Conservation (phyloP, 2,113 vertebrate genomes). For the Salminus brasiliensis region DNA sequence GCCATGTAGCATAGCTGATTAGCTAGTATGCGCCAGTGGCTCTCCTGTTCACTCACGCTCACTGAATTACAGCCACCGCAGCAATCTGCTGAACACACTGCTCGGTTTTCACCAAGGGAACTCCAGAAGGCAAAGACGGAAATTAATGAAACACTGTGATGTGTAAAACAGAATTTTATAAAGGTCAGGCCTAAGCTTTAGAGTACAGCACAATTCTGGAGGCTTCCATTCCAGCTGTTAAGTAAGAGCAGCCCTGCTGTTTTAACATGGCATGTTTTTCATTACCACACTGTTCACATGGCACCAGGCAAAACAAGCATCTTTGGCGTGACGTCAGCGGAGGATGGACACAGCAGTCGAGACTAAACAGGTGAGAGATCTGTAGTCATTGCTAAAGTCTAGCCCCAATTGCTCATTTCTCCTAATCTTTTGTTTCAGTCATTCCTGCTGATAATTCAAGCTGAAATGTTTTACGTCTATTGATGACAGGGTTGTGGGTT, state of each 20-base stretch:
- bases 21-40: background rate
- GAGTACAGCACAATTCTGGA: constrained; percentile 47
- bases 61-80: background rate
- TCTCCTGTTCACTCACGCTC: background rate
- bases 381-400: background rate
- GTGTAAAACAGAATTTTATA: constrained; percentile 53
- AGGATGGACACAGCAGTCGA: background rate
- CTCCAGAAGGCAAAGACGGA: background rate
- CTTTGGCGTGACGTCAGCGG: constrained; percentile 23
- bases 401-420: background rate
- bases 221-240: constrained; percentile 28
- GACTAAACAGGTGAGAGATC: background rate
- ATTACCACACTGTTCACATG: constrained; percentile 37
- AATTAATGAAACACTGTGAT: constrained; percentile 3
- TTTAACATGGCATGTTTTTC: constrained; percentile 45
- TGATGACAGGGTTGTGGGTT: too few relatives aligned
- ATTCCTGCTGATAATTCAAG: too few relatives aligned
- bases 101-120: constrained; percentile 4
- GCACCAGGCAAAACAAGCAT: constrained; percentile 24
- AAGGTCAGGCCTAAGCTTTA: constrained; percentile 56
- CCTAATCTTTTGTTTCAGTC: too few relatives aligned
- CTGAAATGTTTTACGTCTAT: too few relatives aligned
- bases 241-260: constrained; percentile 50
- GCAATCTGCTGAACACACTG: background rate
- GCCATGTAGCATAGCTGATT: too few relatives aligned